phyloP scores from a whole-genome alignment of 1,140 invertebrate genomes.

The Cyphomyrmex costatus region DNA sequence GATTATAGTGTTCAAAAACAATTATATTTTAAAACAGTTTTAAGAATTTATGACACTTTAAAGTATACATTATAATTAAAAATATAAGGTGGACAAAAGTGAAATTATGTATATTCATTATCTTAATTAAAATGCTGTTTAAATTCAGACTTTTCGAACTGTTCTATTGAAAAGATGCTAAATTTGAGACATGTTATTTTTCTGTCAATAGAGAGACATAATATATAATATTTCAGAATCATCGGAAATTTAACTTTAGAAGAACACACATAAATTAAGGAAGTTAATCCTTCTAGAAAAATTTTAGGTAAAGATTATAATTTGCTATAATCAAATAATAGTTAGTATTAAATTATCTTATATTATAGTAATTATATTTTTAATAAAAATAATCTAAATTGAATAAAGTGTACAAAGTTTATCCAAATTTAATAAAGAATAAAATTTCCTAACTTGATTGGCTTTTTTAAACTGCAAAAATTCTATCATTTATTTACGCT shows the following conservation, averaged over 20 bases:
- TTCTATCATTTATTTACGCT: background rate
- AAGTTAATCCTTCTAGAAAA: background rate
- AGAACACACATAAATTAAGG: background rate
- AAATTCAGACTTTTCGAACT: too few species aligned
- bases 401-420: background rate
- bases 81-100: too few species aligned
- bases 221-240: background rate
- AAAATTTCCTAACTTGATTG: background rate
- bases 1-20: too few species aligned
- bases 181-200: too few species aligned
- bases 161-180: too few species aligned
- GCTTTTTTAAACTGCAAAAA: background rate
- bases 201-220: background rate
- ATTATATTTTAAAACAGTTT: too few species aligned
- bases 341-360: slow-evolving; percentile 3
- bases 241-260: background rate
- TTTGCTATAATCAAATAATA: background rate
- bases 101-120: too few species aligned
- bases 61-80: too few species aligned
- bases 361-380: background rate
- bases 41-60: too few species aligned
- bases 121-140: too few species aligned
- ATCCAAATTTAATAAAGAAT: background rate
- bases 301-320: background rate
- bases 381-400: slow-evolving; percentile 11